Base-by-base conservation (phyloP, 2,888 invertebrate genomes). In the Heliconius ethilla region DNA sequence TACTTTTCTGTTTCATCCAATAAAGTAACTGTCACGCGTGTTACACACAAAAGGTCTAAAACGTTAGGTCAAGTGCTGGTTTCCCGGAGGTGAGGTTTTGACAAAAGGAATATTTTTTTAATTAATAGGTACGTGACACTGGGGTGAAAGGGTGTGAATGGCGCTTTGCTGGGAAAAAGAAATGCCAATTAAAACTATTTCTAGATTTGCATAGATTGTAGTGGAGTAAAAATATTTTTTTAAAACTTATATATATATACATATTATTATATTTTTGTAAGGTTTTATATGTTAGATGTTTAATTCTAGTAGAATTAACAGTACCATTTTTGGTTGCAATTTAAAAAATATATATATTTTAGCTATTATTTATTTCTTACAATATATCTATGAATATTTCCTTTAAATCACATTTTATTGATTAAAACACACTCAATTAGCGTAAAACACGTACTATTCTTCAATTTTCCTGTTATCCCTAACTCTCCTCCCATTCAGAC, bases 31-130 rank as follows among this genome's bases (percentile, higher is more conserved):
- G 92, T 92, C 93, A 93, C 91, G 92, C 87, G 89, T 89, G 88
- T 88, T 86, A 82, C 80, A 85, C 82, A 94, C 94, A 94, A 94
- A 93, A 90, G 92, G 88, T 89, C 91, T 91, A 91, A 91, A 90
- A 89, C 88, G 91, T 87, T 90, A 90, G 94, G 94, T 94, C 94
- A 94, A 94, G 93, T 91, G 92, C 89, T 87, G 87, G 90, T 88
- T 88, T 92, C 93, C 93, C 93, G 94, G 93, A 93, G 92, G 91
- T 88, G 87, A 85, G 87, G 86, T 85, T 88, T 87, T 80, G 88
- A 93, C 92, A 93, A 93, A 90, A 89, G 91, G 83, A 40, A 78
- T 82, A 74, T 87, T 90, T 91, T 55, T 90, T 91, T 89, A 85
- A 86, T 86, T 86, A 82, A 87, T 85, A 86, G 87, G 83, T 87